Percentiles rank a stretch among this genome's conserved stretches.
phyloP scores from a whole-genome alignment of 2,113 vertebrate species.

The Spizaetus ornatus region DNA sequence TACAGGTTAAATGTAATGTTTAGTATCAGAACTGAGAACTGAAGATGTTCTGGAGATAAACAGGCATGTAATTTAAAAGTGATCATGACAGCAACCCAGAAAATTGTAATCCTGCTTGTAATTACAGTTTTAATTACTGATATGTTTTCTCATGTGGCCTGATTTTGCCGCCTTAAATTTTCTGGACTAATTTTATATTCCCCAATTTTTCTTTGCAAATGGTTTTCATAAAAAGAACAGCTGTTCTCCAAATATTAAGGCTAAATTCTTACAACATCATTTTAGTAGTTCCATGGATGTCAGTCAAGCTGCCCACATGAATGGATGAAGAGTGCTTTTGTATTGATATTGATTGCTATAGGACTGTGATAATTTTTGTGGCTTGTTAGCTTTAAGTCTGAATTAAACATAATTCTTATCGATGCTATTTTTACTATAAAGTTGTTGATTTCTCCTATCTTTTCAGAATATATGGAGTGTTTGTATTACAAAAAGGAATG shows the following conservation, averaged over 20 bases:
- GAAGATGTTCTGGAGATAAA: not conserved
- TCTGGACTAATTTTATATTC: not conserved
- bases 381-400: not conserved
- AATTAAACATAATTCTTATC: not conserved
- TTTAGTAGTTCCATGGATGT: not conserved
- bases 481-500: not conserved
- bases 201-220: not conserved
- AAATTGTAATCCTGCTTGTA: not conserved
- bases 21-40: not conserved
- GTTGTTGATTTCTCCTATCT: not conserved
- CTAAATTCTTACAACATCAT: not conserved
- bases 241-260: not conserved
- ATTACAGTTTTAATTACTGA: not conserved
- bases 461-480: not conserved
- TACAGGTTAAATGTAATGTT: not conserved
- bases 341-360: not conserved
- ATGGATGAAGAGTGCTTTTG: not conserved
- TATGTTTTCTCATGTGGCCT: not conserved
- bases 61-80: not conserved
- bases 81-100: not conserved
- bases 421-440: not conserved
- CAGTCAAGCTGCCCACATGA: not conserved
- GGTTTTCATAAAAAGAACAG: not conserved
- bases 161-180: not conserved
- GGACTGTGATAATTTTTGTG: not conserved